phyloP scores from a whole-genome alignment of 2,113 vertebrate genomes.

The Pelecanoides urinatrix region DNA sequence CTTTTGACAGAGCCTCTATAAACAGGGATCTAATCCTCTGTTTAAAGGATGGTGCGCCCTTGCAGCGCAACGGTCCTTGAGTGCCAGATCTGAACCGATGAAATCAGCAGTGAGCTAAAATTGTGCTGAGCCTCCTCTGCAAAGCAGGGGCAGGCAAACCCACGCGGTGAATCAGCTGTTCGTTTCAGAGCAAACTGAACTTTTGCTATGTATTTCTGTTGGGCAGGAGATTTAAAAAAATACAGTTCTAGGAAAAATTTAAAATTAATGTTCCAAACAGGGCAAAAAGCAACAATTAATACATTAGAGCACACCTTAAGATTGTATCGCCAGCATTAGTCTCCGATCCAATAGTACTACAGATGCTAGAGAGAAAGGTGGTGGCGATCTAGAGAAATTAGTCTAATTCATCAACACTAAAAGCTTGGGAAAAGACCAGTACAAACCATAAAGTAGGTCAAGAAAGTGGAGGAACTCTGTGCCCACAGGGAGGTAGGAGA shows the following conservation, averaged over 20 bases:
- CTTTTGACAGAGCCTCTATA: background rate
- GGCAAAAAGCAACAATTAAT: background rate
- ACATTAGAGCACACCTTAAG: background rate
- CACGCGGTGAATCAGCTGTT: fast-evolving
- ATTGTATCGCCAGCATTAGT: background rate
- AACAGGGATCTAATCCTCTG: background rate
- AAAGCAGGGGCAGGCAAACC: background rate
- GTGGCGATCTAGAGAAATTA: background rate
- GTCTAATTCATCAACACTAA: background rate
- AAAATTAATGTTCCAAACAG: background rate
- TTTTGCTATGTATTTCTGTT: background rate
- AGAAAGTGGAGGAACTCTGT: background rate
- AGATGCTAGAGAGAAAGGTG: background rate
- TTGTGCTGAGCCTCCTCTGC: background rate
- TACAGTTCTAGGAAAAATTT: background rate
- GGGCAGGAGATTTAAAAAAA: background rate
- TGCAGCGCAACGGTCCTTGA: background rate
- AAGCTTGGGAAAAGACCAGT: background rate
- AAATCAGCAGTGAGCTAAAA: background rate
- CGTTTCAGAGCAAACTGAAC: background rate
- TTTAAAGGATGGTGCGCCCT: background rate
- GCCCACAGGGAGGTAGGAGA: background rate
- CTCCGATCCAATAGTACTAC: background rate
- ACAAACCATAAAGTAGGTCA: background rate
- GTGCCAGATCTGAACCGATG: background rate